Conservation (phyloP, 2,888 invertebrate species). For the Hydraecia micacea region DNA sequence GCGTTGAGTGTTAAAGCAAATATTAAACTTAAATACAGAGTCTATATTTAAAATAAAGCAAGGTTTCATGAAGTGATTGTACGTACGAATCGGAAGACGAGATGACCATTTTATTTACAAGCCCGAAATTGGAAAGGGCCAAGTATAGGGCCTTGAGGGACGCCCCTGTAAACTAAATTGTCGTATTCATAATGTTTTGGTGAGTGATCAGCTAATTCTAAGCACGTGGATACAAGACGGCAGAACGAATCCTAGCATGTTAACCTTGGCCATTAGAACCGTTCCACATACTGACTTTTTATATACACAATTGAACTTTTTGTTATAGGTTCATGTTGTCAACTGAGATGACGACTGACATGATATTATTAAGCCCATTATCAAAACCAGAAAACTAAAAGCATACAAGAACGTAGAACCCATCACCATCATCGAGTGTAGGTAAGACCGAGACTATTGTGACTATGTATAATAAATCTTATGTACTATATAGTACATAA, state of each 20-base stretch:
- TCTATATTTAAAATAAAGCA: constrained; percentile 31
- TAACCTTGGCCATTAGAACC: constrained; percentile 38
- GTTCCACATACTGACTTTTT: constrained; percentile 19
- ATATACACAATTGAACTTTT: constrained; percentile 1
- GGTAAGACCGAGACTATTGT: no score
- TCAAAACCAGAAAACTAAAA: neutral
- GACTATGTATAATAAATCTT: no score
- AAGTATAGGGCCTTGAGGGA: constrained; percentile 34
- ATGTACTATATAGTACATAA: no score
- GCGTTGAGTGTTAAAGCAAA: constrained; percentile 21
- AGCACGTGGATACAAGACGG: neutral
- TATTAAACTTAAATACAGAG: constrained; percentile 5
- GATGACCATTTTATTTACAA: neutral
- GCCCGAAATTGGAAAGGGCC: constrained; percentile 9
- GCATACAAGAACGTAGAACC: neutral
- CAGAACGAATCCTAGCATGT: constrained; percentile 20
- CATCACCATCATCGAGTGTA: no score
- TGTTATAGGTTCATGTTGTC: neutral
- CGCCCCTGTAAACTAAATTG: constrained; percentile 3
- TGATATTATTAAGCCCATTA: neutral
- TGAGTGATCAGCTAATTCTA: neutral
- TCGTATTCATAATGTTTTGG: neutral
- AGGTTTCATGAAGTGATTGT: neutral
- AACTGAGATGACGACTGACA: neutral
- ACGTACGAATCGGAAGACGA: neutral